phyloP scores from a whole-genome alignment of 2,797 vertebrate genomes.

The Myiotriccus ornatus region DNA sequence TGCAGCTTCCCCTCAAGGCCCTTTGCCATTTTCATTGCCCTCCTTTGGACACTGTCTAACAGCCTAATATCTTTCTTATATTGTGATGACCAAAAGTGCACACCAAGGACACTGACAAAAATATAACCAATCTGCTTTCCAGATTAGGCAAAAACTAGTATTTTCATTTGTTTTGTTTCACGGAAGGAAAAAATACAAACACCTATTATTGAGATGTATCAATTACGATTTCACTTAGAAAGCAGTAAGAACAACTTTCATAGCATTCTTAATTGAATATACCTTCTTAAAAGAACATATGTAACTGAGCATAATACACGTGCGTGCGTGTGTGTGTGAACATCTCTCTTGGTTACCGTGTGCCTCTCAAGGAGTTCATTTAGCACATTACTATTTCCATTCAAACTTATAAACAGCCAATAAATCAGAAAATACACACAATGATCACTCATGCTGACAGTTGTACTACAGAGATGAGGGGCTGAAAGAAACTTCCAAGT shows the following conservation, averaged over 20 bases:
- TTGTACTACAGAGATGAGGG: background rate
- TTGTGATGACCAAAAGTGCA: background rate
- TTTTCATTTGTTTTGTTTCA: background rate
- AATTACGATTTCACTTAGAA: background rate
- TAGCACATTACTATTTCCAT: background rate
- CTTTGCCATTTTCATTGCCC: background rate
- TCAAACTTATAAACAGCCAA: background rate
- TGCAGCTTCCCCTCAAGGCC: background rate
- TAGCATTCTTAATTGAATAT: background rate
- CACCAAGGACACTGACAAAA: background rate
- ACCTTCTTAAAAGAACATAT: background rate
- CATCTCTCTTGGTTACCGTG: background rate
- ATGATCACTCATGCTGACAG: background rate
- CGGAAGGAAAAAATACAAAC: background rate
- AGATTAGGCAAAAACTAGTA: background rate
- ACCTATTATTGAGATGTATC: background rate
- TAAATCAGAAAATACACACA: background rate
- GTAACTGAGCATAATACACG: background rate
- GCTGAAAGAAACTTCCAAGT: background rate
- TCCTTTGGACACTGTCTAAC: background rate
- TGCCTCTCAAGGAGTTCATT: background rate
- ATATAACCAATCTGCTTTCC: background rate
- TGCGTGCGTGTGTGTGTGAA: background rate
- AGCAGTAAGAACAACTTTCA: background rate
- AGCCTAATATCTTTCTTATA: background rate